Conservation (phyloP, 2,888 invertebrate species). For the Drosophila acutilabella region DNA sequence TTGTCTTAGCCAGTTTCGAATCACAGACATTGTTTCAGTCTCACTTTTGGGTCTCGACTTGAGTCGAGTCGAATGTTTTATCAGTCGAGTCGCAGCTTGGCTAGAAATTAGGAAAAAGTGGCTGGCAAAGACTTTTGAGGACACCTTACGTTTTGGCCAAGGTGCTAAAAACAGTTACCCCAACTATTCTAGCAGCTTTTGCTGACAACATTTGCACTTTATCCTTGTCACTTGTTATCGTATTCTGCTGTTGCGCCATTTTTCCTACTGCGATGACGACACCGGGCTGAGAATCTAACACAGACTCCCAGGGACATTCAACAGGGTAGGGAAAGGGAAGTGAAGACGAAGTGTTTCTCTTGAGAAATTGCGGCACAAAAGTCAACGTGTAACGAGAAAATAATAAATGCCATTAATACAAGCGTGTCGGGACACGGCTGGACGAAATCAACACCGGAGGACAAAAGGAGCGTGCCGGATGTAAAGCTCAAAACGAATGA, state of each 20-base stretch:
- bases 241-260: slow-evolving; percentile 63
- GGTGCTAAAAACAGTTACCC: slow-evolving; percentile 22
- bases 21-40: slow-evolving; percentile 26
- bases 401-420: slow-evolving; percentile 83
- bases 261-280: slow-evolving; percentile 49
- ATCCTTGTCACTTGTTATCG: slow-evolving; percentile 79
- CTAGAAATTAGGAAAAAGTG: slow-evolving; percentile 64
- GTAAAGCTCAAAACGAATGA: slow-evolving; percentile 70
- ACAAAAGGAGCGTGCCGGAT: slow-evolving; percentile 50
- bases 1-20: slow-evolving; percentile 15
- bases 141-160: slow-evolving; percentile 28
- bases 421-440: slow-evolving; percentile 40
- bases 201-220: slow-evolving; percentile 78
- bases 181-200: slow-evolving; percentile 55
- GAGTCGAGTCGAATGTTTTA: slow-evolving; percentile 55
- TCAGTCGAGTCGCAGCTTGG: slow-evolving; percentile 59
- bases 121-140: slow-evolving; percentile 26
- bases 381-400: slow-evolving; percentile 84
- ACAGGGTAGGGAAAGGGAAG: not conserved
- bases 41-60: slow-evolving; percentile 3
- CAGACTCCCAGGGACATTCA: too few species aligned
- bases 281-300: slow-evolving; percentile 3
- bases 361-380: slow-evolving; percentile 81
- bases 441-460: slow-evolving; percentile 24
- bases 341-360: slow-evolving; percentile 41